Percentiles rank a stretch among this genome's conserved stretches.
phyloP scores from a whole-genome alignment of 2,113 vertebrate species.

The Paratilapia polleni region DNA sequence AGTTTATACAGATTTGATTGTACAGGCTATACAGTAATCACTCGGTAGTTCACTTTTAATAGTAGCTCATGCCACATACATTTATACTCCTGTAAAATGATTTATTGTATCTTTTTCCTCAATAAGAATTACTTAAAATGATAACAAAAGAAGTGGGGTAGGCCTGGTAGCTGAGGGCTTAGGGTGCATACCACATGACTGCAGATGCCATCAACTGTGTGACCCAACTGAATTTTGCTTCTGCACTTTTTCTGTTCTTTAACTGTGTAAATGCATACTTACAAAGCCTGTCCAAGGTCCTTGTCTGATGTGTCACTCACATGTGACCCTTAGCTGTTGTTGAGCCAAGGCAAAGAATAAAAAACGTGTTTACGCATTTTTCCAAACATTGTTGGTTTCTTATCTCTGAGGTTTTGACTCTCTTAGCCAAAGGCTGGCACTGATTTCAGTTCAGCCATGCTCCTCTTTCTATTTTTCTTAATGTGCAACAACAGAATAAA shows the following conservation, averaged over 20 bases:
- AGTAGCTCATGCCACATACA: neutral
- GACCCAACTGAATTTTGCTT: neutral
- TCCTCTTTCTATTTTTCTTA: neutral
- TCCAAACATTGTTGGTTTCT: neutral
- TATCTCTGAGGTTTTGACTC: neutral
- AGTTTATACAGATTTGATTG: conserved; percentile 11
- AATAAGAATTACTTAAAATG: neutral
- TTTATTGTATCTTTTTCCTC: neutral
- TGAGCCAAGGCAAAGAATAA: neutral
- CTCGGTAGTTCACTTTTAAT: neutral
- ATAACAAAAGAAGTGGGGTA: neutral
- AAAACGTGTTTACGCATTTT: neutral
- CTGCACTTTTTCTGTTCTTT: neutral
- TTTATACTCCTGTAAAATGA: neutral
- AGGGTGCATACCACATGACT: neutral
- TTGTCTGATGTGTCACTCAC: conserved; percentile 45
- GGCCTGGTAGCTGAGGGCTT: neutral
- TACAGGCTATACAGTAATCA: neutral
- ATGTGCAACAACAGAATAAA: neutral
- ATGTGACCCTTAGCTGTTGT: conserved; percentile 30
- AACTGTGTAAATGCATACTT: conserved; percentile 2
- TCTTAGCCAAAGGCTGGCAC: neutral
- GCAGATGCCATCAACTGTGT: neutral
- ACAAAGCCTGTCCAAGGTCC: conserved; percentile 23
- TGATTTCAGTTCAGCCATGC: neutral